Percentiles rank a stretch among this genome's conserved stretches.
phyloP scores from a whole-genome alignment of 2,888 invertebrate genomes.

The Chalcis sispes region DNA sequence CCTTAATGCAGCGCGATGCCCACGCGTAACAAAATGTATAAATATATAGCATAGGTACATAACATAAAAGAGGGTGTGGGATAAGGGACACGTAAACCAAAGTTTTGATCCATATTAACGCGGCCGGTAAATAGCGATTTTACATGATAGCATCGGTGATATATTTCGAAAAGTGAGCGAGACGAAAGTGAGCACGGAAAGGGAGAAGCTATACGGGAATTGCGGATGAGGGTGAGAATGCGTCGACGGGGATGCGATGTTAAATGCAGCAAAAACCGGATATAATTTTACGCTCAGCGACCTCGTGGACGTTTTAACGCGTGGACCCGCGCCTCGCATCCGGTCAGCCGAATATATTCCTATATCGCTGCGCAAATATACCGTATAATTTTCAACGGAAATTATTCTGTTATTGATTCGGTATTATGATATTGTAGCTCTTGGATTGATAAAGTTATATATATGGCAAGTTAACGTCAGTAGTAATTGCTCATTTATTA shows the following conservation, averaged over 20 bases:
- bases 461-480: too few relatives aligned
- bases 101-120: constrained; percentile 56
- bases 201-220: too few relatives aligned
- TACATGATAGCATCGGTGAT: constrained; percentile 47
- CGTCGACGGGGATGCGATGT: neutral
- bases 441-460: neutral
- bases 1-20: too few relatives aligned
- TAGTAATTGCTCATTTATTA: too few relatives aligned
- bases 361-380: constrained; percentile 17
- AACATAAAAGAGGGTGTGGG: too few relatives aligned
- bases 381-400: constrained; percentile 44
- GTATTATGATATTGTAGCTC: constrained; percentile 3
- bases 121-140: constrained; percentile 47
- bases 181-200: neutral
- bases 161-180: constrained; percentile 38
- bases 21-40: too few relatives aligned
- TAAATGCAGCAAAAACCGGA: constrained; percentile 49
- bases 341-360: constrained; percentile 18
- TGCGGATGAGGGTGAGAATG: neutral
- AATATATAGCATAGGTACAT: too few relatives aligned
- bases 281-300: constrained; percentile 44
- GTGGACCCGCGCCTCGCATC: too few relatives aligned
- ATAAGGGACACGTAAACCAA: constrained; percentile 28
- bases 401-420: constrained; percentile 39
- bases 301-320: constrained; percentile 7